Percentiles rank a stretch among this genome's conserved stretches.
phyloP scores from a whole-genome alignment of 1,140 invertebrate genomes.

The Scaptomyza montana region DNA sequence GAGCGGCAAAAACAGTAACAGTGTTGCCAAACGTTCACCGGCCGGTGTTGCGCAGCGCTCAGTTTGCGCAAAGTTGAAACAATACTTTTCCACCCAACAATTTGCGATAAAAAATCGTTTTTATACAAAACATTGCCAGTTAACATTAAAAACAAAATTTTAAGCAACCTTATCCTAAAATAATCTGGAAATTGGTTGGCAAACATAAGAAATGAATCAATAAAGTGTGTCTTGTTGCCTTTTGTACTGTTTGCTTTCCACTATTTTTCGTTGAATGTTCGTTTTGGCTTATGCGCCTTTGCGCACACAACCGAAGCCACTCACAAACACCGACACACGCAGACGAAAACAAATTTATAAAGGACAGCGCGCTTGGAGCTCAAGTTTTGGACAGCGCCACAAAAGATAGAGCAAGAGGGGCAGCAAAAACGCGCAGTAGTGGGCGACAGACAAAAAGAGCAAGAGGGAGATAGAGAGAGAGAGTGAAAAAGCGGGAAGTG shows the following conservation, averaged over 20 bases:
- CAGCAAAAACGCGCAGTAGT: conserved; percentile 27
- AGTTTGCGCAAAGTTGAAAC: conserved; percentile 50
- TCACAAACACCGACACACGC: conserved; percentile 4
- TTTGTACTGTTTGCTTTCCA: neutral
- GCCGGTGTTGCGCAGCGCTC: conserved; percentile 47
- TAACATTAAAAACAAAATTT: no score
- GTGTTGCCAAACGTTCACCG: conserved; percentile 60
- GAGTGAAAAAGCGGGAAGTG: conserved; percentile 44
- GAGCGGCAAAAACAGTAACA: conserved; percentile 30
- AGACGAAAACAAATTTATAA: conserved; percentile 26
- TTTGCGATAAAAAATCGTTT: no score
- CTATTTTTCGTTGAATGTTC: neutral
- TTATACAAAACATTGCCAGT: no score
- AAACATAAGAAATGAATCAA: neutral
- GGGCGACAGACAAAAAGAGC: conserved; percentile 15
- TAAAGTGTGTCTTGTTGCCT: conserved; percentile 3
- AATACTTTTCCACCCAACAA: neutral
- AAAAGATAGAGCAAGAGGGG: conserved; percentile 10
- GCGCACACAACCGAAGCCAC: conserved; percentile 15
- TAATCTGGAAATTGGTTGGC: neutral
- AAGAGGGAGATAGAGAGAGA: conserved; percentile 12
- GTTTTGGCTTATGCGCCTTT: conserved; percentile 15
- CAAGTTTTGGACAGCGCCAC: conserved; percentile 42
- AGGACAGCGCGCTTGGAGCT: conserved; percentile 44
- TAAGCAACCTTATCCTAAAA: neutral